Evolutionary conservation across 2,888 invertebrate genomes (phyloP).

Genomic region (Glyphotaelius pellucidus): DNA sequence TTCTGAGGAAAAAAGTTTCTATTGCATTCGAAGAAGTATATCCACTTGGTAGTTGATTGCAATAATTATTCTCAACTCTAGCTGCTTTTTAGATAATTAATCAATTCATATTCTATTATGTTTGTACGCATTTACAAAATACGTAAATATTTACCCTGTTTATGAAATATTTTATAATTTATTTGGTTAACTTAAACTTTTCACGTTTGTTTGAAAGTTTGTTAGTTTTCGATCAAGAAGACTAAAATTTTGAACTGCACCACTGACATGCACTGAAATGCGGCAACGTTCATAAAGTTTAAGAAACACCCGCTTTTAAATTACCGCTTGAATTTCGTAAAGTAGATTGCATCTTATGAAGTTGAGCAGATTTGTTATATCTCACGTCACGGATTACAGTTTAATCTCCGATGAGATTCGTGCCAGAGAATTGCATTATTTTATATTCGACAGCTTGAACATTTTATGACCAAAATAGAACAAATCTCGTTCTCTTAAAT

Average conservation of each 20-base stretch:
- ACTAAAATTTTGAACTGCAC: not conserved
- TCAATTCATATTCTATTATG: no score
- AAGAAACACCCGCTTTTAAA: not conserved
- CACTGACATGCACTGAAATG: not conserved
- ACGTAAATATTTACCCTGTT: no score
- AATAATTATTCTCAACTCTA: no score
- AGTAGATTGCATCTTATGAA: not conserved
- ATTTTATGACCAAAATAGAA: not conserved
- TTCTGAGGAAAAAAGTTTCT: no score
- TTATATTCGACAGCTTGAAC: not conserved
- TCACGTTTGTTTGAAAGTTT: not conserved
- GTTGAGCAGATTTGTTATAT: slow-evolving; percentile 7
- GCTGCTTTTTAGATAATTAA: not conserved
- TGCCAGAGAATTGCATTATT: not conserved
- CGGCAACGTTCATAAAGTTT: not conserved
- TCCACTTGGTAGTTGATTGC: no score
- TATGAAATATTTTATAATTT: no score
- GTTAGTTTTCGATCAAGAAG: not conserved
- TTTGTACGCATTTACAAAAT: no score
- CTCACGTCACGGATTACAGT: not conserved
- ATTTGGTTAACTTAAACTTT: not conserved
- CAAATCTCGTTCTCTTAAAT: not conserved
- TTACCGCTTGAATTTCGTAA: not conserved
- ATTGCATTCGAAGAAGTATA: no score
- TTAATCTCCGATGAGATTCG: not conserved